Evolutionary conservation across 2,797 vertebrate genomes (phyloP), one percentile per base, ranked within the genome.

Genomic region (Cossypha polioptera): DNA sequence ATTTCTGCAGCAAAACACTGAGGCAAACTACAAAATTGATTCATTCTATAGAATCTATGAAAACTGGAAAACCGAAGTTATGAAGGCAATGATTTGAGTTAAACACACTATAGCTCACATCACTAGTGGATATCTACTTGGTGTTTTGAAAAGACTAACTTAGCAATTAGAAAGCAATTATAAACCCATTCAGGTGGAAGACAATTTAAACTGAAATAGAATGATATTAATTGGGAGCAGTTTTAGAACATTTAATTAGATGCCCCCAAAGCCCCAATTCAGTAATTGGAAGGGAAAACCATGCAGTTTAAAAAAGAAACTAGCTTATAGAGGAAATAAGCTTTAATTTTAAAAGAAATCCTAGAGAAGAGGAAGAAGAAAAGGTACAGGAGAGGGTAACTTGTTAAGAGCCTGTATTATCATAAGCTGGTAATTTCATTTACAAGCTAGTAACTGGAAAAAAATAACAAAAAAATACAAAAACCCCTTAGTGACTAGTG

Each of bases 161-260:
- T 80, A 35, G 36, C 54, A 92, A 90, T 90, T 91, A 94, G 66
- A 86, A 94, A 88, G 54, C 47, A 94, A 84, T 94, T 94, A 86
- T 40, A 88, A 86, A 13, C 8, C 31, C 54, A 51, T 88, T 84
- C 79, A 90, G 47, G 76, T 91, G 51, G 54, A 96, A 95, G 54
- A 91, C 76, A 94, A 83, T 88, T 90, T 92, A 57, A 80, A 78
- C 25, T 68, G 50, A 88, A 94, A 78, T 58, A 90, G 22, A 72
- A n/a, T 80, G 8, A 58, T 90, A 87, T 80, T 92, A 94, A 96
- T 69, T 78, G 36, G 62, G 54, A 94, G 57, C 50, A 54, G 33
- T 81, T 89, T 72, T 86, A 54, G 69, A 84, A 69, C 31, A 42
- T 83, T 91, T 94, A 94, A 91, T 92, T 90, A 80, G 79, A 81